Percentiles rank a stretch among this genome's conserved stretches.
phyloP scores from a whole-genome alignment of 1,140 invertebrate species.

The Triops longicaudatus region DNA sequence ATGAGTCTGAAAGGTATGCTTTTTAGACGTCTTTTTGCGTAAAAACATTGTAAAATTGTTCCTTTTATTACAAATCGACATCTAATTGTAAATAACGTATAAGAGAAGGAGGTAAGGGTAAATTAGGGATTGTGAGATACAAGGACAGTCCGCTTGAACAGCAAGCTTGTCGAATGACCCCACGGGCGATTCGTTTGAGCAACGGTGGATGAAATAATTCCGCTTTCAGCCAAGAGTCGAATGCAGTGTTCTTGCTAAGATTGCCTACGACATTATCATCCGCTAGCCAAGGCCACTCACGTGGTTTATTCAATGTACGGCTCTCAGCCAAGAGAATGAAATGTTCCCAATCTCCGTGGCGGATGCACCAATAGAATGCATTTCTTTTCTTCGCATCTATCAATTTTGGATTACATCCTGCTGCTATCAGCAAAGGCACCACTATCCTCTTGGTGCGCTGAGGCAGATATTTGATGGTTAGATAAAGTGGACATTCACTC shows the following conservation, averaged over 20 bases:
- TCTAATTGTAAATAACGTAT: neutral
- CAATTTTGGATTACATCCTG: conserved; percentile 11
- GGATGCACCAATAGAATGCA: conserved; percentile 21
- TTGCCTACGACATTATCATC: neutral
- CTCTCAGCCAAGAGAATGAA: conserved; percentile 16
- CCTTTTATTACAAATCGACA: neutral
- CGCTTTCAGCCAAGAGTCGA: neutral
- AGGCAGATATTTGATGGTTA: neutral
- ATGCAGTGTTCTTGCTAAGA: neutral
- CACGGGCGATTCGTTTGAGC: neutral
- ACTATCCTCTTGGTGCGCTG: neutral
- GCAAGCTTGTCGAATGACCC: neutral
- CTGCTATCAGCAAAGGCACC: conserved; percentile 17
- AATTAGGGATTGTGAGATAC: neutral
- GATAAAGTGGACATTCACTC: conserved; percentile 20
- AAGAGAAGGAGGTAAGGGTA: conserved; percentile 1
- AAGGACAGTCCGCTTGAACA: neutral
- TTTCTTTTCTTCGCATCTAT: conserved; percentile 17
- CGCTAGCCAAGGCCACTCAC: neutral
- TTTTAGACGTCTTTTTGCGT: too few species aligned
- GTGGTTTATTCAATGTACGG: neutral
- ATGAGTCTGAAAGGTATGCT: too few species aligned
- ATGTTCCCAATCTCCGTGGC: neutral
- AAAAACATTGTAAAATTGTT: neutral
- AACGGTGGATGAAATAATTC: neutral